Conservation (phyloP, 2,797 vertebrate species). For the Onychomys torridus region DNA sequence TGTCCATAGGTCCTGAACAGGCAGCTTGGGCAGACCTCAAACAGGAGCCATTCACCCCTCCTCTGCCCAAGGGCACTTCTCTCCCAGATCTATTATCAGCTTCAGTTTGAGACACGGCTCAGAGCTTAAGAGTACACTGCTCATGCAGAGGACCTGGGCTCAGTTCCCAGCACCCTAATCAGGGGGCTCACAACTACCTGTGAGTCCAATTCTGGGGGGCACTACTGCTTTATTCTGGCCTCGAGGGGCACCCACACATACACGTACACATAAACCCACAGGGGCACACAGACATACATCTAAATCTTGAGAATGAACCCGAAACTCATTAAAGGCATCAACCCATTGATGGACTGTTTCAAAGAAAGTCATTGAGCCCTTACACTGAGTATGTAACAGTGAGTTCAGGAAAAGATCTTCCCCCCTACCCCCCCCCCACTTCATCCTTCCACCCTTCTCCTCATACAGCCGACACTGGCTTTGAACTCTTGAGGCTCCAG, state of each 20-base stretch:
- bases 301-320: constrained; percentile 1
- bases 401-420: background rate
- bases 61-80: background rate
- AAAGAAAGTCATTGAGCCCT: background rate
- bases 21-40: no score
- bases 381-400: background rate
- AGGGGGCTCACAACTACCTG: background rate
- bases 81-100: background rate
- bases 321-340: constrained; percentile 34
- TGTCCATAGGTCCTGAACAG: background rate
- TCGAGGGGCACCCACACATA: background rate
- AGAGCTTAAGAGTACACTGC: background rate
- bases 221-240: background rate
- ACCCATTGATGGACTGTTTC: background rate
- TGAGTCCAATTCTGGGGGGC: background rate
- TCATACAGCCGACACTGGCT: background rate
- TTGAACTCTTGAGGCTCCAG: background rate
- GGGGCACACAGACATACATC: background rate
- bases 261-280: background rate
- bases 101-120: background rate
- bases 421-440: background rate
- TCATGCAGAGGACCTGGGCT: background rate
- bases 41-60: background rate
- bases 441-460: background rate
- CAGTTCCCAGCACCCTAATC: background rate